phyloP scores from a whole-genome alignment of 2,888 invertebrate species.

The Leptopilina myrica region DNA sequence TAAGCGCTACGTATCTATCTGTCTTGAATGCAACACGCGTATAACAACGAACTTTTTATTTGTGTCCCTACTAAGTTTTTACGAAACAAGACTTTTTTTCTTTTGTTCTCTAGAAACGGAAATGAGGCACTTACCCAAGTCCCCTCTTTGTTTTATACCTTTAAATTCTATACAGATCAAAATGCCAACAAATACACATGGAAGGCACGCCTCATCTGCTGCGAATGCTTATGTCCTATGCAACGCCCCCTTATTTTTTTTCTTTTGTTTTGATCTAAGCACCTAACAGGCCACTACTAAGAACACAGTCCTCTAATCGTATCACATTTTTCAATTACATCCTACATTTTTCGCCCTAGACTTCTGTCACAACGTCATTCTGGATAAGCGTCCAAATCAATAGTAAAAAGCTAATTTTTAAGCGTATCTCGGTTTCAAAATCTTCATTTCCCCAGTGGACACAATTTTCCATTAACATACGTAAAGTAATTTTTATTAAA shows the following conservation, averaged over 20 bases:
- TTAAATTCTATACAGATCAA: conserved; percentile 67
- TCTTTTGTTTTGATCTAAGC: conserved; percentile 67
- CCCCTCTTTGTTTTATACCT: conserved; percentile 53
- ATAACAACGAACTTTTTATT: conserved; percentile 65
- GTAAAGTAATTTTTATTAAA: neutral
- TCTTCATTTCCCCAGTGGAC: neutral
- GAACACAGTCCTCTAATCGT: conserved; percentile 74
- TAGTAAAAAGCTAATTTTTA: conserved; percentile 14
- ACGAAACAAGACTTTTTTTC: conserved; percentile 48
- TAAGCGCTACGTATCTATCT: conserved; percentile 42
- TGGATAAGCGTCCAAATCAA: conserved; percentile 25
- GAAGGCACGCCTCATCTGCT: conserved; percentile 76
- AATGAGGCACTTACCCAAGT: conserved; percentile 73
- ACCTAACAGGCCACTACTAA: conserved; percentile 75
- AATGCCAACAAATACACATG: conserved; percentile 76
- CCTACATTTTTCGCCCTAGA: conserved; percentile 55
- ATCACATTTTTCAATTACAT: conserved; percentile 72
- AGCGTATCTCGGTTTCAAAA: conserved; percentile 27
- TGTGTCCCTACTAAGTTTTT: conserved; percentile 56
- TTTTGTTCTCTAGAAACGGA: conserved; percentile 61
- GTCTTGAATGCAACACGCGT: conserved; percentile 60
- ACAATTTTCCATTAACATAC: neutral
- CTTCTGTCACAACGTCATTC: conserved; percentile 39
- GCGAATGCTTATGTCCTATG: conserved; percentile 71
- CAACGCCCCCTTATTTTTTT: conserved; percentile 61